Percentiles rank a stretch among this genome's conserved stretches.
phyloP scores from a whole-genome alignment of 2,888 invertebrate genomes.

The Papilio gigon region DNA sequence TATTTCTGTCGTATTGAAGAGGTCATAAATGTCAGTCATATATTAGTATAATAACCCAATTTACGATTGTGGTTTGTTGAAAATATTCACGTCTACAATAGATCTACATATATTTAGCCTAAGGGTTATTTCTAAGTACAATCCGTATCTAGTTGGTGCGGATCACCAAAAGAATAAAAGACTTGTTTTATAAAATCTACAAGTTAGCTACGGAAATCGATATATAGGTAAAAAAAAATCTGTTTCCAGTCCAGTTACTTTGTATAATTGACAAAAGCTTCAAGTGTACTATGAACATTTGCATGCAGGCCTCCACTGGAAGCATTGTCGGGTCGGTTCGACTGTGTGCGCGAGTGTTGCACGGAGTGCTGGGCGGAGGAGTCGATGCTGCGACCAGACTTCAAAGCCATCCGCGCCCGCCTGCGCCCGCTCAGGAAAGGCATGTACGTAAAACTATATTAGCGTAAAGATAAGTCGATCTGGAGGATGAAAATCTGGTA shows the following conservation, averaged over 20 bases:
- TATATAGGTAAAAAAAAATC: too few relatives aligned
- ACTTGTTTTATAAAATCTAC: too few relatives aligned
- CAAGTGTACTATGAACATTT: background rate
- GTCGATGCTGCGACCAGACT: constrained; percentile 91
- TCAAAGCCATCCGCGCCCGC: constrained; percentile 89
- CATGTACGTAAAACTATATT: constrained; percentile 86
- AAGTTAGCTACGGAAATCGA: too few relatives aligned
- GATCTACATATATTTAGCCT: background rate
- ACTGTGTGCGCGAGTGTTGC: constrained; percentile 92
- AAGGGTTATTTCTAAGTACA: background rate
- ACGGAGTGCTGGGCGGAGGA: constrained; percentile 94
- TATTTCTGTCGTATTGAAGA: constrained; percentile 4
- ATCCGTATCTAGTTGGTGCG: too few relatives aligned
- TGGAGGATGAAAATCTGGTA: too few relatives aligned
- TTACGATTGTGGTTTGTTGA: background rate
- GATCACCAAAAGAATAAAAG: too few relatives aligned
- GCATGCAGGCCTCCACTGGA: constrained; percentile 88
- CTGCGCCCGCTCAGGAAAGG: constrained; percentile 92
- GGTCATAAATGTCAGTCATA: constrained; percentile 5
- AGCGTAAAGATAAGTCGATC: too few relatives aligned
- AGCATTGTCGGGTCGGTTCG: constrained; percentile 90
- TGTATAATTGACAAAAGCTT: background rate
- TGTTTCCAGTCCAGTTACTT: background rate
- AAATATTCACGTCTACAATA: constrained; percentile 5
- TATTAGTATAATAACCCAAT: constrained; percentile 9